These are phyloP conservation scores for Micronisus gabar DNA, from an alignment of 2,113 vertebrate genomes.

Conservation along the genomic window DNA sequence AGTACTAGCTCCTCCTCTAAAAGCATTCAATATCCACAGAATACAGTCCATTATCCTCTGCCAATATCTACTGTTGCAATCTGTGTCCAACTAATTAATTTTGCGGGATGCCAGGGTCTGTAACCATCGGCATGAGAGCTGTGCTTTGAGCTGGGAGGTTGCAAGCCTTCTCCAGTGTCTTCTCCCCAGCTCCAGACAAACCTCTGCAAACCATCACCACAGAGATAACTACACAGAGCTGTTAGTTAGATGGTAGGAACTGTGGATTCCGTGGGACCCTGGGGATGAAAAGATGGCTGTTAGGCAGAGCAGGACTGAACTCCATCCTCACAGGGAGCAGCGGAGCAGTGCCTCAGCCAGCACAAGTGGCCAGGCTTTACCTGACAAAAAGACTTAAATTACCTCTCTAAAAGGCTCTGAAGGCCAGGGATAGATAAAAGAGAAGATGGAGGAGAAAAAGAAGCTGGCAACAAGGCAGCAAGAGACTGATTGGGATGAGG, in stretches of 20 bases:
- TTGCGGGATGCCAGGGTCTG: background rate
- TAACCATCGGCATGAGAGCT: rapidly evolving
- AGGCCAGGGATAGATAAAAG: background rate
- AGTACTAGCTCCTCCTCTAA: background rate
- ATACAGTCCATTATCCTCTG: background rate
- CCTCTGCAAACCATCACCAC: rapidly evolving
- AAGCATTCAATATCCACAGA: background rate
- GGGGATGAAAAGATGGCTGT: background rate
- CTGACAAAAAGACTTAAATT: background rate
- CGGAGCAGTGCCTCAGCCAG: background rate
- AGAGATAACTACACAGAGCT: background rate
- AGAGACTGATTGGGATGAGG: background rate
- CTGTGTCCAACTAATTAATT: background rate
- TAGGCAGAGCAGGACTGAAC: background rate
- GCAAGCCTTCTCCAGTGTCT: background rate
- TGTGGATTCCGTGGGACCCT: rapidly evolving
- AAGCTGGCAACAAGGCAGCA: background rate
- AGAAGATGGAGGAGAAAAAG: background rate
- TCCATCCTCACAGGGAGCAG: background rate
- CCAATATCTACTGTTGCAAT: background rate
- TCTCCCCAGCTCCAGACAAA: background rate
- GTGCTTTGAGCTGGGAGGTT: background rate
- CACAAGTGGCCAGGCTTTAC: background rate
- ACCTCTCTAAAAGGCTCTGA: background rate
- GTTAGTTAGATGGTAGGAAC: rapidly evolving